Evolutionary conservation across 2,888 invertebrate genomes (phyloP).

Genomic region (Mycalesis mineus): DNA sequence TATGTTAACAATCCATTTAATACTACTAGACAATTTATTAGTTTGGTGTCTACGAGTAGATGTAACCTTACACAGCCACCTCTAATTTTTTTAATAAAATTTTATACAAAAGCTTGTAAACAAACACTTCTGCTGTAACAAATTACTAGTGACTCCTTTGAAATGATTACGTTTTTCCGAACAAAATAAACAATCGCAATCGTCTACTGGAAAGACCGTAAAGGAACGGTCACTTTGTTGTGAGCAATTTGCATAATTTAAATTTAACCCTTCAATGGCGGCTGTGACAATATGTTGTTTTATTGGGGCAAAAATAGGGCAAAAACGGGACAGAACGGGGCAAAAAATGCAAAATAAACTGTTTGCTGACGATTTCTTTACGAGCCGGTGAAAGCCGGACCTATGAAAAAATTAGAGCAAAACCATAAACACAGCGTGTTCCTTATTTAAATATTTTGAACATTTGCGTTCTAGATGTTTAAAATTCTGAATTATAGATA

Average conservation of each 20-base stretch:
- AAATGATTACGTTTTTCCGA: not conserved
- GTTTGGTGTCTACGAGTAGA: too few species aligned
- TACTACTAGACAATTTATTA: too few species aligned
- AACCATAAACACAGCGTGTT: conserved; percentile 23
- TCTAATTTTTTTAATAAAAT: too few species aligned
- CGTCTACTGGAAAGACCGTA: conserved; percentile 27
- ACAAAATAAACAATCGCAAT: conserved; percentile 16
- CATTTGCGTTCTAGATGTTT: conserved; percentile 16
- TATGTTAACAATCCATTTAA: too few species aligned
- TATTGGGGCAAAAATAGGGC: conserved; percentile 47
- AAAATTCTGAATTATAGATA: conserved; percentile 7
- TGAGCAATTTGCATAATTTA: conserved; percentile 69
- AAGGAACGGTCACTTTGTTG: conserved; percentile 44
- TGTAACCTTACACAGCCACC: too few species aligned
- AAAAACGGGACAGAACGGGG: not conserved
- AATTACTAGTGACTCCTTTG: not conserved
- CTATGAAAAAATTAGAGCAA: conserved; percentile 33
- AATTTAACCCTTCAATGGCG: conserved; percentile 56
- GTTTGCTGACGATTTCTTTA: conserved; percentile 54
- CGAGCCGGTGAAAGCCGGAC: conserved; percentile 45
- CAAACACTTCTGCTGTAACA: not conserved
- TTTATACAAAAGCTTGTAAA: not conserved
- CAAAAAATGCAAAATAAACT: conserved; percentile 54
- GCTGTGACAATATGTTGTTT: conserved; percentile 46
- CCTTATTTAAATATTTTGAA: conserved; percentile 17